Base-by-base conservation (phyloP, 1,140 invertebrate genomes). In the Ceratosolen solmsi region DNA sequence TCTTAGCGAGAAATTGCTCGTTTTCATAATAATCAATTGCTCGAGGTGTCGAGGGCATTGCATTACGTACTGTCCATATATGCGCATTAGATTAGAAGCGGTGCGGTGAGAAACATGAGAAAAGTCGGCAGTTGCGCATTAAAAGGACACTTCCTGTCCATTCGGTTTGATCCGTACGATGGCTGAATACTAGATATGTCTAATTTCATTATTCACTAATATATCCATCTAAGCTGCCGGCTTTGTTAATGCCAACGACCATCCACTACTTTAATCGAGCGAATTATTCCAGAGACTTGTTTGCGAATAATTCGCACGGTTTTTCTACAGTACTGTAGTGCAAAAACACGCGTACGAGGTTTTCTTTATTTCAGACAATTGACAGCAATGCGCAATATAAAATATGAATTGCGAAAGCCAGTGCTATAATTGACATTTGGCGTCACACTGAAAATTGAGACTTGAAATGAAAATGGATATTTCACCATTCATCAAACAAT, bases 11-110 rank as follows among this genome's bases (percentile, higher is more conserved):
- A 63, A 77, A 77, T 25, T 68, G 58, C 46, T 77, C 46, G 51
- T 77, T 33, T 65, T 41, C 65, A 68, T 49, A 68, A 38, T 49
- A 68, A 77, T 77, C 60, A 51, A 51, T 51, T 41, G 75, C 75
- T 38, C 27, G 75, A 77, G 75, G 60, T 68, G 60, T 68, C 60
- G 60, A 65, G 30, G 17, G 2, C 73, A 27, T 36, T 58, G 33
- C 70, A 72, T 72, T 41, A 36, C 22, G 15, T 13, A 56, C n/a
- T 58, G 58, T 25, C 72, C 72, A 27, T 58, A 27, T 58, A 30
- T 75, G 54, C 36, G 36, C 46, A 51, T 56, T 58, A 25, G 25
- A 11, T 9, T 58, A 27, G 8, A 58, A 58, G 51, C 22, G 2
- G n/a, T n/a, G n/a, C n/a, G n/a, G n/a, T n/a, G n/a, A n/a, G n/a